A percentile compares a stretch with the other conserved stretches of the same genome.
phyloP scores from a whole-genome alignment of 1,140 invertebrate species.

The Mya arenaria region DNA sequence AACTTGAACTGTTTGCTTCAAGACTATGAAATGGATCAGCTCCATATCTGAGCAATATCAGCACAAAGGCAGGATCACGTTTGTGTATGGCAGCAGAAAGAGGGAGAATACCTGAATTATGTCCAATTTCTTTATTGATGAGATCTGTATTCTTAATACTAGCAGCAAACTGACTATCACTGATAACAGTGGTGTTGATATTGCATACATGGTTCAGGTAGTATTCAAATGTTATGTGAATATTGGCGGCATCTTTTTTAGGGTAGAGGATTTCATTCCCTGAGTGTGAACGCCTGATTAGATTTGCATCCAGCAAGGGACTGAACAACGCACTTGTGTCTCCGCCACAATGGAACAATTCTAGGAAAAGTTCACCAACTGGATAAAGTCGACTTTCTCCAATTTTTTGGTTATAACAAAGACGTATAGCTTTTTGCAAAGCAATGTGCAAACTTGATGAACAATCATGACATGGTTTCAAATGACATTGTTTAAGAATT shows the following conservation, averaged over 20 bases:
- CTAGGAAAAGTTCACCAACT: slow-evolving; percentile 49
- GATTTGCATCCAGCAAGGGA: slow-evolving; percentile 1
- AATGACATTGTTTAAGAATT: background rate
- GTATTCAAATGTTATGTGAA: slow-evolving; percentile 33
- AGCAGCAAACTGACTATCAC: too few species aligned
- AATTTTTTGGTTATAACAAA: slow-evolving; percentile 42
- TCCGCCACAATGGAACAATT: slow-evolving; percentile 41
- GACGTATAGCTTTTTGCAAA: slow-evolving; percentile 22
- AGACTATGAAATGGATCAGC: slow-evolving; percentile 34
- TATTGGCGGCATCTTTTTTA: background rate
- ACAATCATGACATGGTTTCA: background rate
- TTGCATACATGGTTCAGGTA: slow-evolving; percentile 35
- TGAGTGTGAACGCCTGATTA: background rate
- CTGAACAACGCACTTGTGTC: slow-evolving; percentile 39
- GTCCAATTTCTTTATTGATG: slow-evolving; percentile 16
- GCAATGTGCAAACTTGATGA: background rate
- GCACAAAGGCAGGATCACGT: slow-evolving; percentile 36
- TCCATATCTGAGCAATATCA: slow-evolving; percentile 32
- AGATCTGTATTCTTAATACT: too few species aligned
- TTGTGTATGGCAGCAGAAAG: slow-evolving; percentile 29
- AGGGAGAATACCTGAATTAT: background rate
- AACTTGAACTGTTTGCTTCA: background rate
- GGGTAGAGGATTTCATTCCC: slow-evolving; percentile 34
- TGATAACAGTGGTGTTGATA: too few species aligned
- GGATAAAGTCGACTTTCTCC: slow-evolving; percentile 43